Percentiles rank a stretch among this genome's conserved stretches.
Evolutionary conservation across 2,888 invertebrate species (phyloP).

Genomic region (Acleris holmiana): DNA sequence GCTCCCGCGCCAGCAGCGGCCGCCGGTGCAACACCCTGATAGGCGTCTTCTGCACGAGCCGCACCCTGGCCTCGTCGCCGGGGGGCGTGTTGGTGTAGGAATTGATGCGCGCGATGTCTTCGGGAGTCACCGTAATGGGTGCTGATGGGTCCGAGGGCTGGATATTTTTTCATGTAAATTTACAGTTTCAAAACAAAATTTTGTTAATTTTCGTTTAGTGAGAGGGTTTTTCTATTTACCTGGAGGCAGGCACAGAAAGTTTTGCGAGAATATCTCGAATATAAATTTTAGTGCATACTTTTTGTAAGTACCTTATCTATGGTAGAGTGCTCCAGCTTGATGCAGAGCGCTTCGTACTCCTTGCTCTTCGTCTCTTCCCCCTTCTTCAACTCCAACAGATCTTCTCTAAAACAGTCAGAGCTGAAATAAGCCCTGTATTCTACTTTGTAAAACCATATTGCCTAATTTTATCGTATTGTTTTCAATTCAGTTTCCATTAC

Average conservation of each 20-base stretch:
- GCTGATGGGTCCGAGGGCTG: slow-evolving; percentile 26
- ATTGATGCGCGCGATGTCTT: slow-evolving; percentile 80
- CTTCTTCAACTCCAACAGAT: slow-evolving; percentile 88
- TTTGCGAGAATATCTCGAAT: too few species aligned
- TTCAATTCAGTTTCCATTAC: too few species aligned
- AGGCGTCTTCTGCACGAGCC: slow-evolving; percentile 93
- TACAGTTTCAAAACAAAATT: too few species aligned
- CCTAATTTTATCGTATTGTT: too few species aligned
- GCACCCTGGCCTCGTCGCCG: slow-evolving; percentile 70
- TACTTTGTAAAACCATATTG: too few species aligned
- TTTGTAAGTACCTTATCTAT: slow-evolving; percentile 50
- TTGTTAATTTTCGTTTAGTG: too few species aligned
- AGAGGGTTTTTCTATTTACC: too few species aligned
- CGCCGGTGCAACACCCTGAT: slow-evolving; percentile 95
- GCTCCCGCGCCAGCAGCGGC: slow-evolving; percentile 88
- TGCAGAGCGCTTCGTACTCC: slow-evolving; percentile 92
- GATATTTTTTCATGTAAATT: too few species aligned
- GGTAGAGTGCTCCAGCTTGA: slow-evolving; percentile 69
- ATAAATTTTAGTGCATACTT: too few species aligned
- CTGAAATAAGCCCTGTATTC: too few species aligned
- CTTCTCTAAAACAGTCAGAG: slow-evolving; percentile 76
- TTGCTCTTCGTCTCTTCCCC: slow-evolving; percentile 96
- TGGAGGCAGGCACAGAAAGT: too few species aligned
- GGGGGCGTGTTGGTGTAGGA: slow-evolving; percentile 56
- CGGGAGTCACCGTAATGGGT: slow-evolving; percentile 63